Base-by-base conservation (phyloP, 2,888 invertebrate species). In the Prosopocoilus inquinatus region DNA sequence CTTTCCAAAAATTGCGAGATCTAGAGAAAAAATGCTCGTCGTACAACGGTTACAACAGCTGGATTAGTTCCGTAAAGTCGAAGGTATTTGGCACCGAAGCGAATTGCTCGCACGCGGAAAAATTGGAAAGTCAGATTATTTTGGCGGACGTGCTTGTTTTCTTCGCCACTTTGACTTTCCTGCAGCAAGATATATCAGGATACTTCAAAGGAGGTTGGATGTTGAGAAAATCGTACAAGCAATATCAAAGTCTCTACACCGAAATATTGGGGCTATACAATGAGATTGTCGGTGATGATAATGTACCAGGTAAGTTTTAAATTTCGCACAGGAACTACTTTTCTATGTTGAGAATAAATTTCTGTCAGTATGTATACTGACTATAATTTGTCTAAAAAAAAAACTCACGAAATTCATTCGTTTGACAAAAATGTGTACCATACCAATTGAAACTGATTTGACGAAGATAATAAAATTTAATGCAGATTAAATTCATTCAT, bases 151-250 rank as follows among this genome's bases (percentile, higher is more conserved):
- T 83, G 8, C 81, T 86, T 66, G 81, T 87, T 8, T 86, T 84
- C 67, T 78, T 84, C 46, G 85, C 87, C 0, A 81, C 86, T 47
- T 74, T 88, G 36, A 84, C 83, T 12, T 82, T 87, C 64, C 76
- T 86, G 2, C 84, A 85, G 62, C 85, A 86, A 69, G 87, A 87
- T 68, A 75, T 87, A 44, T 78, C 83, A 2, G 83, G 85, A 47
- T 81, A 79, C 59, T 80, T 88, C 48, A 84, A 81, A 63, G 86
- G 85, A 1, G 85, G 86, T 8, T 87, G 87, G 86, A 80, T 84
- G 55, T 74, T 88, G 59, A 75, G 87, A 28, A 85, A 84, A 70
- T 85, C 87, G 0, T 88, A 87, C 86, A 84, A 85, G 69, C 80
- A 85, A 52, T 88, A 88, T 68, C 84, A 86, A 63, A 81, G 81